Evolutionary conservation across 2,113 vertebrate genomes (phyloP).

Genomic region (Chrysemys picta): DNA sequence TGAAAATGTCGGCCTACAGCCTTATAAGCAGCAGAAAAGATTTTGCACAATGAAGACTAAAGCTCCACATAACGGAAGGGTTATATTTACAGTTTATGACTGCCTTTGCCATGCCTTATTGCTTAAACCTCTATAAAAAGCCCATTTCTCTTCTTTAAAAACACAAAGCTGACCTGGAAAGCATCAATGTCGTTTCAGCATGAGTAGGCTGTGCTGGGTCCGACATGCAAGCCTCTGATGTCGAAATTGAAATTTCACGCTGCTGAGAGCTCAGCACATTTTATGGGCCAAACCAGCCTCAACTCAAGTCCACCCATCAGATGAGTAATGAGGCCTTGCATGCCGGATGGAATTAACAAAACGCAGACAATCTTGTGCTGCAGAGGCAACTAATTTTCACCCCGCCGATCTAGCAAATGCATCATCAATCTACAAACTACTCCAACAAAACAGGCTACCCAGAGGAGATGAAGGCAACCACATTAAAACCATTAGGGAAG

Average conservation of each 20-base stretch:
- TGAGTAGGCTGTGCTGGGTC: background rate
- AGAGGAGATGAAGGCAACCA: slow-evolving; percentile 42
- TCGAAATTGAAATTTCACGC: slow-evolving; percentile 65
- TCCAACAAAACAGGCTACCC: slow-evolving; percentile 26
- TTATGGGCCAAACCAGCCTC: slow-evolving; percentile 35
- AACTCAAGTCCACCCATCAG: background rate
- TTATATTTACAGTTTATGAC: rapidly evolving
- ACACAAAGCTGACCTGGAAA: slow-evolving; percentile 6
- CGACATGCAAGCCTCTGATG: slow-evolving; percentile 37
- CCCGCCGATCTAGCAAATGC: slow-evolving; percentile 62
- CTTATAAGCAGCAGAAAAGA: background rate
- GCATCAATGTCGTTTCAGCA: background rate
- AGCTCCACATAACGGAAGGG: background rate
- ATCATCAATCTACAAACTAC: slow-evolving; percentile 60
- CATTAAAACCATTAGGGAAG: slow-evolving; percentile 55
- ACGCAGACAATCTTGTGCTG: background rate
- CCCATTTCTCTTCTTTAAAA: background rate
- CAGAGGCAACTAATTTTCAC: background rate
- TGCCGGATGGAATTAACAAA: background rate
- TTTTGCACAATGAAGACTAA: background rate
- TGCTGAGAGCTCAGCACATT: background rate
- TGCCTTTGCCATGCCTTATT: background rate
- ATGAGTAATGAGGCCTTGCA: background rate
- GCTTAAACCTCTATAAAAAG: background rate
- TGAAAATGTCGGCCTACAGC: background rate